phyloP scores from a whole-genome alignment of 2,113 vertebrate genomes.

The Ceyx melanurus region DNA sequence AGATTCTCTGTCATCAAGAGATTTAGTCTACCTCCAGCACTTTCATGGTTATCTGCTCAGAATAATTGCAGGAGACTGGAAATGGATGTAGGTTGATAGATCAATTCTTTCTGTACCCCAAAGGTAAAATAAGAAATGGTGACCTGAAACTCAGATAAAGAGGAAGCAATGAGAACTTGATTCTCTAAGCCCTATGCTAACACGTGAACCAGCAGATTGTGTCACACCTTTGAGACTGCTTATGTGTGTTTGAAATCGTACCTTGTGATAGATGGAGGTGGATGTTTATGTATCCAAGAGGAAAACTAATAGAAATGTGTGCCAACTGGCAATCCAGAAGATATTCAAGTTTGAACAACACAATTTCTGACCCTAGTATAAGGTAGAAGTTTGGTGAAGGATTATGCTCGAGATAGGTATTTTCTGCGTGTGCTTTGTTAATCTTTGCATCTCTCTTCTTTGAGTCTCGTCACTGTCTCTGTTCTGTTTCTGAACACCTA shows the following conservation, averaged over 20 bases:
- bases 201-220: background rate
- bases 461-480: background rate
- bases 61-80: background rate
- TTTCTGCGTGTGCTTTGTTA: background rate
- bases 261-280: background rate
- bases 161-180: rapidly evolving
- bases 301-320: background rate
- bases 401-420: background rate
- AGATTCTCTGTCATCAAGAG: background rate
- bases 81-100: background rate
- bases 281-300: background rate
- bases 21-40: background rate
- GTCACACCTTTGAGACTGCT: background rate
- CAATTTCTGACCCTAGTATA: background rate
- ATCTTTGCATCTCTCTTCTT: background rate
- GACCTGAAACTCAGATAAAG: background rate
- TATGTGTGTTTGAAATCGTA: background rate
- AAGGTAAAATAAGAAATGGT: background rate
- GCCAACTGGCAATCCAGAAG: background rate
- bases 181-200: background rate
- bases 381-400: background rate
- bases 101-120: background rate
- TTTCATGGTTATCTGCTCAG: background rate
- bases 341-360: background rate
- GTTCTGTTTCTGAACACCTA: background rate